Percentiles rank a stretch among this genome's conserved stretches.
Conservation (phyloP, 2,797 vertebrate genomes). For the Buceros bicornis region DNA sequence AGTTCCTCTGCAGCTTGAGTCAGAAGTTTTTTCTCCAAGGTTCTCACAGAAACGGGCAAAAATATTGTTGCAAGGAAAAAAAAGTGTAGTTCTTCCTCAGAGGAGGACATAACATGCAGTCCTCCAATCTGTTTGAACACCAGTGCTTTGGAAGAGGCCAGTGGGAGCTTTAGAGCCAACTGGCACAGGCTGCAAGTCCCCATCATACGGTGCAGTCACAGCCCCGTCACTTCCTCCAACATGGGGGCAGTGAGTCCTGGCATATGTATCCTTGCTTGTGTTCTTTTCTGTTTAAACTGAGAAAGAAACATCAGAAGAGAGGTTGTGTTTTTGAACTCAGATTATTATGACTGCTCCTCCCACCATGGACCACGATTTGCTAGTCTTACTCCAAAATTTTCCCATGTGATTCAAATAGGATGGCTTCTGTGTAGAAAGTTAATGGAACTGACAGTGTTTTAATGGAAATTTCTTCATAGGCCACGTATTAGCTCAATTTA, state of each 20-base stretch:
- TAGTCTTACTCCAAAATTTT: not conserved
- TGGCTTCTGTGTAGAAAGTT: not conserved
- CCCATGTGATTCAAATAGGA: not conserved
- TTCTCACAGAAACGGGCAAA: conserved; percentile 56
- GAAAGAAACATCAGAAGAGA: not conserved
- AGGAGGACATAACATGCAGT: not conserved
- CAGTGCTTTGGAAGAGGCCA: not conserved
- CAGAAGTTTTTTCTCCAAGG: not conserved
- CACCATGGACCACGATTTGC: not conserved
- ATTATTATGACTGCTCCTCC: not conserved
- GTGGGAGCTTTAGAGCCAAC: not conserved
- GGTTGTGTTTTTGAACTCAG: not conserved
- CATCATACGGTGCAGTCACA: not conserved
- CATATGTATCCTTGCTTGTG: not conserved
- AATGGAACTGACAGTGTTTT: not conserved
- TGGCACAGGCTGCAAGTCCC: not conserved
- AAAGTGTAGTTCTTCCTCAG: conserved; percentile 36
- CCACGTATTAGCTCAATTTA: not conserved
- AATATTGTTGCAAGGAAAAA: conserved; percentile 55
- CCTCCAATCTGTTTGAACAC: not conserved
- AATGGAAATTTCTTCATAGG: not conserved
- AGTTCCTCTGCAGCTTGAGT: not conserved
- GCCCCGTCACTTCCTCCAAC: not conserved
- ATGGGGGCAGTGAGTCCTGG: rapidly evolving
- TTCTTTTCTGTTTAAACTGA: not conserved